phyloP scores from a whole-genome alignment of 1,140 invertebrate species.

The Neodiprion virginianus region DNA sequence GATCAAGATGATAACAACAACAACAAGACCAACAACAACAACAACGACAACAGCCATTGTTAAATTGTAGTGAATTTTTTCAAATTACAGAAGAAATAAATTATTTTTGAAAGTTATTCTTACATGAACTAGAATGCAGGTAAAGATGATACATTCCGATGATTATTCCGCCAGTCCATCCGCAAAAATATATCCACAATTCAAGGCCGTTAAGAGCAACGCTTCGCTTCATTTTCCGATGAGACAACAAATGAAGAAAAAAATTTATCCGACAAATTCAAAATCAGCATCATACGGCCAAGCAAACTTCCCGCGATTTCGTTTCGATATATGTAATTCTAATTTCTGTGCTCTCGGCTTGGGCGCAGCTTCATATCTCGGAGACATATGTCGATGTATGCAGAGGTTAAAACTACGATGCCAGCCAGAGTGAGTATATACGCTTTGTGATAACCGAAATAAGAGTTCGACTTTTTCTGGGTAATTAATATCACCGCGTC shows the following conservation, averaged over 20 bases:
- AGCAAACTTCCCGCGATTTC: background rate
- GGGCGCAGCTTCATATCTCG: background rate
- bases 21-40: too few species aligned
- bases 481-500: too few species aligned
- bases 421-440: constrained; percentile 29
- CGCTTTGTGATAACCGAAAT: background rate
- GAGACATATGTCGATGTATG: background rate
- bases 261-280: too few species aligned
- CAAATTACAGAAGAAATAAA: background rate
- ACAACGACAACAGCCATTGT: too few species aligned
- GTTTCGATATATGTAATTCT: background rate
- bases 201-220: constrained; percentile 36
- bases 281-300: too few species aligned
- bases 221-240: constrained; percentile 16
- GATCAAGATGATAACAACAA: too few species aligned
- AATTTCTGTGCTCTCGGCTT: too few species aligned
- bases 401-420: constrained; percentile 18
- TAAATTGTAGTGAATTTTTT: too few species aligned
- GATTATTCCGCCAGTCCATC: constrained; percentile 47
- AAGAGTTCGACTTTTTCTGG: too few species aligned
- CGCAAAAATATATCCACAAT: constrained; percentile 38
- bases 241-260: too few species aligned
- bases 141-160: constrained; percentile 52
- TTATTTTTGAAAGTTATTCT: constrained; percentile 18
- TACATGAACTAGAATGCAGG: constrained; percentile 39